Conservation (phyloP, 1,140 invertebrate species). For the Ectropis grisescens region DNA sequence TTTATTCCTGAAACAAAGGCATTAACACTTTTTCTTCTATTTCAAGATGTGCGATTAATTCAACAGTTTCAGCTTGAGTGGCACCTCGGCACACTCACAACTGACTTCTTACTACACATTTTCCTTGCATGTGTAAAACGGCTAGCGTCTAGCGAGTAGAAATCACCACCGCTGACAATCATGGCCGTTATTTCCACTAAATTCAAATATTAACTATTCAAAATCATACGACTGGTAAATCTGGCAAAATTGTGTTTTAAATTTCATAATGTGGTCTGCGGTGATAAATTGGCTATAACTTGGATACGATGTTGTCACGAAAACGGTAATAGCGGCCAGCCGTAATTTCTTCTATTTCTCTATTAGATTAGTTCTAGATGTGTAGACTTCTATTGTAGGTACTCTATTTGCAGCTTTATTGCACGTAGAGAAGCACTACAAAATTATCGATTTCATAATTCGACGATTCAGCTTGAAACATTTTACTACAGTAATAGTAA, state of each 20-base stretch:
- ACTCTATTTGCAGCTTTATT: too few species aligned
- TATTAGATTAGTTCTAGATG: constrained; percentile 19
- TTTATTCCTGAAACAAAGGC: neutral
- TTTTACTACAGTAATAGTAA: too few species aligned
- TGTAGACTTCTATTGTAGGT: too few species aligned
- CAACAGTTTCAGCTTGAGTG: constrained; percentile 32
- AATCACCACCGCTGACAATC: constrained; percentile 24
- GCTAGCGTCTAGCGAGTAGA: constrained; percentile 50
- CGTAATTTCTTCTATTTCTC: constrained; percentile 18
- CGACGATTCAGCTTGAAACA: too few species aligned
- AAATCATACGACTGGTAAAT: constrained; percentile 42
- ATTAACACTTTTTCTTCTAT: constrained; percentile 2
- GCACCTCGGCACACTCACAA: constrained; percentile 42
- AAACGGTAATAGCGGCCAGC: constrained; percentile 56
- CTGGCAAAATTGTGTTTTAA: constrained; percentile 39
- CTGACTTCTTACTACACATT: constrained; percentile 32
- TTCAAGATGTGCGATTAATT: constrained; percentile 2
- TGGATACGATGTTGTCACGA: constrained; percentile 4
- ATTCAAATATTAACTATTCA: too few species aligned
- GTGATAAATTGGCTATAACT: constrained; percentile 25
- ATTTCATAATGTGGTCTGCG: constrained; percentile 24
- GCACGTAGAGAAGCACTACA: too few species aligned
- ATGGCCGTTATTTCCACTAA: constrained; percentile 63
- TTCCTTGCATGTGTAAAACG: constrained; percentile 43
- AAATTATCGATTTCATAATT: too few species aligned